Conservation (phyloP, 2,113 vertebrate species). For the Sinosuthora webbiana region DNA sequence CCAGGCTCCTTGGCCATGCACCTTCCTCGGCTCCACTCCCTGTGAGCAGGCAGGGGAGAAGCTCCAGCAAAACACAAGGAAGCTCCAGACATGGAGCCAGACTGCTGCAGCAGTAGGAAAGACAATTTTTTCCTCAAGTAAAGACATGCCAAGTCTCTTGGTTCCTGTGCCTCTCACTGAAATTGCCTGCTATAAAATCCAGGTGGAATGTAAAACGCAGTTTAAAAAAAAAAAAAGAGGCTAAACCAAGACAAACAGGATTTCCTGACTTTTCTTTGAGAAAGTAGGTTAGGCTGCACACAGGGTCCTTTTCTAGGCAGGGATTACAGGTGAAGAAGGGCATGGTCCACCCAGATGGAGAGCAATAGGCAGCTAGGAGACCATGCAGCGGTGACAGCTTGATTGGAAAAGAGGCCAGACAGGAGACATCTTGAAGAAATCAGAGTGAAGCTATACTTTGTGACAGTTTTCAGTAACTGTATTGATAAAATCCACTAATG, state of each 20-base stretch:
- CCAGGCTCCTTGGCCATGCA: neutral
- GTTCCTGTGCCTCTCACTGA: neutral
- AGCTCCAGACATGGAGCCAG: neutral
- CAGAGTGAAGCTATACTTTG: fast-evolving
- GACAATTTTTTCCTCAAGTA: constrained; percentile 26
- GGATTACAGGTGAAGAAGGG: neutral
- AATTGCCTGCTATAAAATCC: constrained; percentile 29
- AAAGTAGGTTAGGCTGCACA: neutral
- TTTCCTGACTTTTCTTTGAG: neutral
- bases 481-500: neutral
- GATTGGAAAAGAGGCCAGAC: fast-evolving
- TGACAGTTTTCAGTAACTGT: fast-evolving
- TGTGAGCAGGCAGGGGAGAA: neutral
- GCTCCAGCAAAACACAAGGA: neutral
- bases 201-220: neutral
- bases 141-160: constrained; percentile 7
- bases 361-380: neutral
- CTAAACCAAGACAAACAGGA: neutral
- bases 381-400: fast-evolving
- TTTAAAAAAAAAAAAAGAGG: neutral
- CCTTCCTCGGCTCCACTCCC: neutral
- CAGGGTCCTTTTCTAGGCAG: neutral
- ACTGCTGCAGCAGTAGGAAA: neutral
- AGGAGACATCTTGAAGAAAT: fast-evolving
- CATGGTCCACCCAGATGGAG: neutral